phyloP scores from a whole-genome alignment of 2,888 invertebrate species.

The Clepsis dumicolana region DNA sequence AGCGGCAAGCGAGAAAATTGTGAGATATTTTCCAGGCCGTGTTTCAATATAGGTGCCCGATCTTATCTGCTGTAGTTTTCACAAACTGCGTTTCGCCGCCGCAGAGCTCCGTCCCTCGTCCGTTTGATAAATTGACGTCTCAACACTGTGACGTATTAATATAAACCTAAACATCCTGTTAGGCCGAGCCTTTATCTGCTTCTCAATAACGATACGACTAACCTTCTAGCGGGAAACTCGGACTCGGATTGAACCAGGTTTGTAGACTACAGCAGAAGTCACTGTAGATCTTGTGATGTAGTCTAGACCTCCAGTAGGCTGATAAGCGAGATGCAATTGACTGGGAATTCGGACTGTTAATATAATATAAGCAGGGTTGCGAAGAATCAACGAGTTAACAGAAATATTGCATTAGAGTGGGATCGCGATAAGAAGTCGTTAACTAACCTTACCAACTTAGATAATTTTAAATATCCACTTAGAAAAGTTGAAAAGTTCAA shows the following conservation, averaged over 20 bases:
- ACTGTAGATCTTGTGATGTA: background rate
- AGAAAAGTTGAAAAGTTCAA: too few relatives aligned
- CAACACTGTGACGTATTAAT: slow-evolving; percentile 43
- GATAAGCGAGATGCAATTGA: too few relatives aligned
- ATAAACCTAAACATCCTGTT: slow-evolving; percentile 43
- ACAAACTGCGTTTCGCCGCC: slow-evolving; percentile 23
- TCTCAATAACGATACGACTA: slow-evolving; percentile 19
- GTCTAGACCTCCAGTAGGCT: background rate
- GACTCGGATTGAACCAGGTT: background rate
- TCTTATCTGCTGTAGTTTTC: slow-evolving; percentile 18
- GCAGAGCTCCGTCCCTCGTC: slow-evolving; percentile 41
- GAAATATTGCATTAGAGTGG: too few relatives aligned
- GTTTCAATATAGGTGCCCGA: background rate
- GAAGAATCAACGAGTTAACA: too few relatives aligned
- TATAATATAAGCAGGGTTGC: too few relatives aligned
- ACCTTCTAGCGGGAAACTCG: background rate
- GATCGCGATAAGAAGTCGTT: too few relatives aligned
- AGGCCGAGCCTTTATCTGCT: slow-evolving; percentile 34
- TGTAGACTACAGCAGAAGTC: background rate
- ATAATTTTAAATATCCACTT: too few relatives aligned
- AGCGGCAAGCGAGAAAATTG: too few relatives aligned
- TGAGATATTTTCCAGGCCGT: too few relatives aligned
- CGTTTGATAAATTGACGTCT: slow-evolving; percentile 43
- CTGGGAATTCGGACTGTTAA: too few relatives aligned
- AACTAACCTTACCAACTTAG: too few relatives aligned